Evolutionary conservation across 2,888 invertebrate species (phyloP).

Genomic region (Aphodius sticticus): DNA sequence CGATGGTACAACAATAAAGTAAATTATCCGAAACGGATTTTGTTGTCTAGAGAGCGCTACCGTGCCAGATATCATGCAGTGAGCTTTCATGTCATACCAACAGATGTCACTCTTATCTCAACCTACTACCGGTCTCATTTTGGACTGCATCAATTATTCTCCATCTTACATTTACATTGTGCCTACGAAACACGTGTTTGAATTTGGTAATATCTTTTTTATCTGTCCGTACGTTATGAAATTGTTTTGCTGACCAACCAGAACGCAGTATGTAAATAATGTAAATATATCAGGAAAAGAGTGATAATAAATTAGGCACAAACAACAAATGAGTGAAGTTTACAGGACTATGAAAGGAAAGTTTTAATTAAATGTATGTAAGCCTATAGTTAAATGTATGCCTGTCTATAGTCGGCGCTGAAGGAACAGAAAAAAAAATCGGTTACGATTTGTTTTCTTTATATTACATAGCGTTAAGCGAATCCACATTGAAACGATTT

Average conservation of each 20-base stretch:
- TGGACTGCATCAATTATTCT: background rate
- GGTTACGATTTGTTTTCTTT: too few species aligned
- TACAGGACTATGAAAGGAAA: too few species aligned
- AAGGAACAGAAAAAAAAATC: too few species aligned
- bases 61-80: background rate
- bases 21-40: background rate
- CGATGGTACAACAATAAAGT: background rate
- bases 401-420: too few species aligned
- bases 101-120: background rate
- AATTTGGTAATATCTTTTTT: background rate
- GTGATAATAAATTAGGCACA: too few species aligned
- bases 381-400: too few species aligned
- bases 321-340: too few species aligned
- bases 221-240: background rate
- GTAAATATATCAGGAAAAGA: too few species aligned
- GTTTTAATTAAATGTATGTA: too few species aligned
- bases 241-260: background rate
- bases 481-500: too few species aligned
- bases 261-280: too few species aligned
- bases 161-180: background rate
- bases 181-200: background rate
- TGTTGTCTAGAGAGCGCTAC: background rate
- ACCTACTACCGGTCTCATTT: background rate
- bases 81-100: background rate
- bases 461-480: too few species aligned